Percentiles rank a stretch among this genome's conserved stretches.
These are phyloP conservation scores for Vanessa atalanta DNA, from an alignment of 1,140 invertebrate species.

Conservation along the genomic window DNA sequence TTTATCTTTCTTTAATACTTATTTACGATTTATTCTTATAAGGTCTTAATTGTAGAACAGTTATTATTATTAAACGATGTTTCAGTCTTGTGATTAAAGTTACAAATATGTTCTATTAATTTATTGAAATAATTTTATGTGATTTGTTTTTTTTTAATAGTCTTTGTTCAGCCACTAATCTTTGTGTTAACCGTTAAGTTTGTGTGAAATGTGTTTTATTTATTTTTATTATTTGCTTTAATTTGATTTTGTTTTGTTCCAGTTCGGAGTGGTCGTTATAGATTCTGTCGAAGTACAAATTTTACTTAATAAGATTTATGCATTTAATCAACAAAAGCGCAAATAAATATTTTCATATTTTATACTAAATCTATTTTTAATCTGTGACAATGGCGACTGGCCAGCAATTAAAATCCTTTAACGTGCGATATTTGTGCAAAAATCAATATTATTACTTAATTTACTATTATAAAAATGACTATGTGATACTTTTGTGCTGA, in stretches of 20 bases:
- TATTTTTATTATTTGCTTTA: conserved; percentile 37
- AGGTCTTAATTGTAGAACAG: no score
- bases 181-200: background rate
- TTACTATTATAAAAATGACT: background rate
- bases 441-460: background rate
- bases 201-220: conserved; percentile 18
- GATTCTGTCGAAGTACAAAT: conserved; percentile 24
- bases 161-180: background rate
- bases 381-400: background rate
- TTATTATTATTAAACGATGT: no score
- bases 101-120: no score
- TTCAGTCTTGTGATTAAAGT: no score
- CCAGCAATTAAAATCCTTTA: background rate
- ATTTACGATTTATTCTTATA: no score
- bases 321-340: conserved; percentile 6
- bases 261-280: conserved; percentile 67
- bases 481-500: background rate
- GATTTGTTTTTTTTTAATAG: no score
- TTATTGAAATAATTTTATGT: no score
- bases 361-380: background rate
- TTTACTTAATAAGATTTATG: background rate
- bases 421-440: background rate
- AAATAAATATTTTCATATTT: conserved; percentile 18
- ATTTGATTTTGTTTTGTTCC: conserved; percentile 62
- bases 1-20: no score